A percentile compares a stretch with the other conserved stretches of the same genome.
phyloP scores from a whole-genome alignment of 1,140 invertebrate species.

The Tyrophagus putrescentiae region DNA sequence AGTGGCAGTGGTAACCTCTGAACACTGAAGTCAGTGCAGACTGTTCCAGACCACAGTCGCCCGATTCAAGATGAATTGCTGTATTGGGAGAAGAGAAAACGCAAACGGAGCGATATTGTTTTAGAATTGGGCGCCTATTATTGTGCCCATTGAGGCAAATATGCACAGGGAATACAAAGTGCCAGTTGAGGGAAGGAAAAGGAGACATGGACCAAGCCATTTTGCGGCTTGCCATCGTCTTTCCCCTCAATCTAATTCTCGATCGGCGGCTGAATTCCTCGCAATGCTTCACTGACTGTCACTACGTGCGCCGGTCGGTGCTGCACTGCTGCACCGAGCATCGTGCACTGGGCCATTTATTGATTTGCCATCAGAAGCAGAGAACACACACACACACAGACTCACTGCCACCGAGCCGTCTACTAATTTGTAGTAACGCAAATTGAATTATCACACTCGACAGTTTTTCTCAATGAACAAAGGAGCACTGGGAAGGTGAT shows the following conservation, averaged over 20 bases:
- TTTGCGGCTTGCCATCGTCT: slow-evolving; percentile 4
- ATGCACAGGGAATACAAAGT: slow-evolving; percentile 12
- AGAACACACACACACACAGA: no score
- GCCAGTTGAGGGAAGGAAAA: not conserved
- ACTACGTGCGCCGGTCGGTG: not conserved
- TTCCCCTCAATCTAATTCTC: slow-evolving; percentile 8
- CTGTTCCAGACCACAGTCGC: no score
- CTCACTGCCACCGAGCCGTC: no score
- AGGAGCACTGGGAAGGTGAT: not conserved
- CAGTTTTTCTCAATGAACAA: slow-evolving; percentile 11
- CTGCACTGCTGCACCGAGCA: not conserved
- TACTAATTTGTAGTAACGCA: not conserved
- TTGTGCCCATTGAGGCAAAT: slow-evolving; percentile 1
- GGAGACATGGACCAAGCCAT: not conserved
- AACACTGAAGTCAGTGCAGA: no score
- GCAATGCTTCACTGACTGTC: slow-evolving; percentile 2
- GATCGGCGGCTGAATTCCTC: slow-evolving; percentile 8
- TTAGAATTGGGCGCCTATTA: slow-evolving; percentile 10
- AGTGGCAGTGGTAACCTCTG: no score
- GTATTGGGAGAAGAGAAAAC: not conserved
- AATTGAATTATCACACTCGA: slow-evolving; percentile 16
- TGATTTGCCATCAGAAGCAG: slow-evolving; percentile 3
- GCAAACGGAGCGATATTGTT: slow-evolving; percentile 1
- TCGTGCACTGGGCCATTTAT: not conserved
- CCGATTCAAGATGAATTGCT: slow-evolving; percentile 9